Evolutionary conservation across 1,140 invertebrate species (phyloP).

Genomic region (Drosophila lowei): DNA sequence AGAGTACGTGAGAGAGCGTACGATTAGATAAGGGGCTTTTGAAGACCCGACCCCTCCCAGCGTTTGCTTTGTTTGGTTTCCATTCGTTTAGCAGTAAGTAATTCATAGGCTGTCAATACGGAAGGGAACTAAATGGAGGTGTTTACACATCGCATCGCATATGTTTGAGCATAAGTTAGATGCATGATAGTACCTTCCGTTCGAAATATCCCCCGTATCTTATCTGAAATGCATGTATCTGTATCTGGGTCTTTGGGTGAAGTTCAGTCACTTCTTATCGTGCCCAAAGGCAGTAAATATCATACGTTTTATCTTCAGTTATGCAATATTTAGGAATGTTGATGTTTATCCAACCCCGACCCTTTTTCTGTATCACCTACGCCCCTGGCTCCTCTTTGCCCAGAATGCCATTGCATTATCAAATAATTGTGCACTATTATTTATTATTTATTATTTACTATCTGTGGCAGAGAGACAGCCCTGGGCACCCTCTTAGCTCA

Average conservation of each 20-base stretch:
- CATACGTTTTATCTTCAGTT: neutral
- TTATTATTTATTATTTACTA: neutral
- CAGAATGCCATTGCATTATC: neutral
- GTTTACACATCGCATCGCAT: conserved; percentile 13
- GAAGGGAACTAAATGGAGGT: neutral
- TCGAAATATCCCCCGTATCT: conserved; percentile 11
- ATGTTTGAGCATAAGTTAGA: conserved; percentile 17
- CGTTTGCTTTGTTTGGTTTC: no score
- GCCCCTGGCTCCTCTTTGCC: neutral
- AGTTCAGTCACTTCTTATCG: conserved; percentile 25
- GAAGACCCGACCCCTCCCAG: conserved; percentile 4
- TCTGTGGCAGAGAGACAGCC: conserved; percentile 11
- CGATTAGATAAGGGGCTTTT: conserved; percentile 35
- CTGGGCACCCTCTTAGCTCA: conserved; percentile 28
- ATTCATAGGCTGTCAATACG: no score
- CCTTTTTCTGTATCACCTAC: neutral
- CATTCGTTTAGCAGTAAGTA: no score
- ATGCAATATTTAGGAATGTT: conserved; percentile 31
- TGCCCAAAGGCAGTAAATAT: conserved; percentile 2
- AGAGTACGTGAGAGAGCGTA: conserved; percentile 6
- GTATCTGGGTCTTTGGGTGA: conserved; percentile 12
- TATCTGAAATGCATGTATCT: conserved; percentile 9
- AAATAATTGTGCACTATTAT: neutral
- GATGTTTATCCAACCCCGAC: conserved; percentile 1
- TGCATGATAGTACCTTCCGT: neutral